Percentiles rank a stretch among this genome's conserved stretches.
Evolutionary conservation across 2,113 vertebrate genomes (phyloP).

Genomic region (Psilopsiagon aymara): DNA sequence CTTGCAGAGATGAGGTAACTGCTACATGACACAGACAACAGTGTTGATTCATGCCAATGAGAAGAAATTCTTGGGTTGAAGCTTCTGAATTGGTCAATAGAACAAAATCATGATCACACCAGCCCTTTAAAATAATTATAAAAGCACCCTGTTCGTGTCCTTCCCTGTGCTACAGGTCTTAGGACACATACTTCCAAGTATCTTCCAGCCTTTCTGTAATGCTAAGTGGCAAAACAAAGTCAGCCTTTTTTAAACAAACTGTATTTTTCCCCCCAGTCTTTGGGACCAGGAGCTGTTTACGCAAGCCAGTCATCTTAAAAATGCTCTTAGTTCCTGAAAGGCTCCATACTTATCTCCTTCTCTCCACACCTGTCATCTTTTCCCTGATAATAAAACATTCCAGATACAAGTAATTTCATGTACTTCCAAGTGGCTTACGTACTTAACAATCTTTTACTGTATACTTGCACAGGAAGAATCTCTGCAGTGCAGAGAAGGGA

Average conservation of each 20-base stretch:
- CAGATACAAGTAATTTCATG: background rate
- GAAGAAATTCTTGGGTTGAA: background rate
- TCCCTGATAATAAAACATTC: background rate
- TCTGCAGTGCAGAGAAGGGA: background rate
- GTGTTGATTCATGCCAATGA: fast-evolving
- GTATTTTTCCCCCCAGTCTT: background rate
- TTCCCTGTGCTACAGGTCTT: background rate
- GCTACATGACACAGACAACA: fast-evolving
- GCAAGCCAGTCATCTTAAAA: background rate
- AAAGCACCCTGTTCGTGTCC: background rate
- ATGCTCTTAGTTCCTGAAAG: background rate
- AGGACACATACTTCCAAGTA: background rate
- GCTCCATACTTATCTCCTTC: background rate
- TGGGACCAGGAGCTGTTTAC: background rate
- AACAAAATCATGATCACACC: background rate
- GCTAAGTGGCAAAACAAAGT: background rate
- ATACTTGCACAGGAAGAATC: background rate
- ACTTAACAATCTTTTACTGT: background rate
- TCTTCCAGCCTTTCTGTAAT: background rate
- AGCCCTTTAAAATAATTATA: background rate
- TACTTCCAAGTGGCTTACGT: background rate
- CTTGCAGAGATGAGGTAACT: background rate
- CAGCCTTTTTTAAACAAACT: background rate
- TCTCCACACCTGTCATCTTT: background rate
- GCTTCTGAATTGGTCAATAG: background rate